These are phyloP conservation scores for Dendropsophus ebraccatus DNA, from an alignment of 2,113 vertebrate genomes.

Conservation along the genomic window DNA sequence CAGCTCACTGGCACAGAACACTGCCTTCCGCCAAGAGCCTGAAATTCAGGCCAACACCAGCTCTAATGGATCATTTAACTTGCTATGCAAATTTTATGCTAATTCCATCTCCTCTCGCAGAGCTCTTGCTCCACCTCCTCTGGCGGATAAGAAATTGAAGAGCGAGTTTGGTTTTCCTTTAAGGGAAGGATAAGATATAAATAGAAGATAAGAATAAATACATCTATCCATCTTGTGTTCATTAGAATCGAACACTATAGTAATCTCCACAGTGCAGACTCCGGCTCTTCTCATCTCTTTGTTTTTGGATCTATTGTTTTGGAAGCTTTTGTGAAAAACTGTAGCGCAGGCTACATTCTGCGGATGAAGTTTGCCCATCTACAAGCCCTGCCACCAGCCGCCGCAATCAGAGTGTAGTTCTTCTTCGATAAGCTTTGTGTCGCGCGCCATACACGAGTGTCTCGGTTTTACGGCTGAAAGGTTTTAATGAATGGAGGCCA, in stretches of 20 bases:
- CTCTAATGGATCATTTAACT: constrained; percentile 56
- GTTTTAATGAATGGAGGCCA: constrained; percentile 4
- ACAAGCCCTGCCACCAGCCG: not conserved
- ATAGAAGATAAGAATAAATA: constrained; percentile 6
- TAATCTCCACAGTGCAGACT: not conserved
- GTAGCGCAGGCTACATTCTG: not conserved
- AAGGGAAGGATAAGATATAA: not conserved
- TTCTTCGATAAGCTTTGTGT: not conserved
- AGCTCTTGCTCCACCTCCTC: constrained; percentile 14
- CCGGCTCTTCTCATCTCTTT: not conserved
- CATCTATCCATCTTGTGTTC: not conserved
- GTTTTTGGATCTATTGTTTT: constrained; percentile 21
- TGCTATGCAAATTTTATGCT: constrained; percentile 54
- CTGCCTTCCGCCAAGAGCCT: constrained; percentile 46
- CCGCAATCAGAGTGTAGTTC: not conserved
- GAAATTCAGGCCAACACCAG: constrained; percentile 38
- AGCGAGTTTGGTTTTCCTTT: not conserved
- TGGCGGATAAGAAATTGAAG: not conserved
- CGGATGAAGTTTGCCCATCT: constrained; percentile 13
- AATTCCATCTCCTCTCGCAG: constrained; percentile 9
- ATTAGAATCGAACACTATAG: not conserved
- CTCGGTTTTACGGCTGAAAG: not conserved
- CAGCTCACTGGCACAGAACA: constrained; percentile 46
- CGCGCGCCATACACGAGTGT: not conserved
- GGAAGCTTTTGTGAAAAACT: constrained; percentile 1